A percentile compares a stretch with the other conserved stretches of the same genome.
phyloP scores from a whole-genome alignment of 1,140 invertebrate species.

The Teleopsis dalmanni region DNA sequence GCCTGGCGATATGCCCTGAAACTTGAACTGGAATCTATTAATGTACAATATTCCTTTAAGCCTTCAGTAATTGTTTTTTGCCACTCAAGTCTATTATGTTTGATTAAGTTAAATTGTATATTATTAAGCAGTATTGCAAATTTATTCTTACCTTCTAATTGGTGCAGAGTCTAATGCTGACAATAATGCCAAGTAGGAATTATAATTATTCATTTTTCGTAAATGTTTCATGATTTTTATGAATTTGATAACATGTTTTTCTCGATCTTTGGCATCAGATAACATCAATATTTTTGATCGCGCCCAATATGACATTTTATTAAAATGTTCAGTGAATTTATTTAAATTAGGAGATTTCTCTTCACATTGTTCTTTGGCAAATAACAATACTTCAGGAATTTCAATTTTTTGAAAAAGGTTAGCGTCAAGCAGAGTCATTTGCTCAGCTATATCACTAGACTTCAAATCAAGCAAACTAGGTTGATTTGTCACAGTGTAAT shows the following conservation, averaged over 20 bases:
- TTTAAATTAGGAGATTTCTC: slow-evolving; percentile 94
- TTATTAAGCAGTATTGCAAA: neutral
- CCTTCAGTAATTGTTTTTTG: slow-evolving; percentile 87
- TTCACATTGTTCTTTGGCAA: slow-evolving; percentile 95
- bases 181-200: slow-evolving; percentile 93
- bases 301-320: slow-evolving; percentile 99
- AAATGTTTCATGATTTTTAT: slow-evolving; percentile 98
- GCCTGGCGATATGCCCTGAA: slow-evolving; percentile 92
- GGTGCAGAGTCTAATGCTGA: slow-evolving; percentile 96
- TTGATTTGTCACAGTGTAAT: slow-evolving; percentile 12
- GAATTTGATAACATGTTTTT: slow-evolving; percentile 93
- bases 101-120: neutral
- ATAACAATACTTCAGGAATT: slow-evolving; percentile 92
- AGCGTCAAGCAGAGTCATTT: slow-evolving; percentile 96
- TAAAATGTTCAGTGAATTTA: slow-evolving; percentile 97
- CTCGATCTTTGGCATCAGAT: slow-evolving; percentile 85
- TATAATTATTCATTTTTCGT: slow-evolving; percentile 96
- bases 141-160: slow-evolving; percentile 53
- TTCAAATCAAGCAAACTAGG: slow-evolving; percentile 82
- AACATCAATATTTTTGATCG: slow-evolving; percentile 70
- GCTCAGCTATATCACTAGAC: slow-evolving; percentile 77
- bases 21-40: slow-evolving; percentile 94
- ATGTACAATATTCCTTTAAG: slow-evolving; percentile 84
- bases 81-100: slow-evolving; percentile 83
- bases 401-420: slow-evolving; percentile 95